Evolutionary conservation across 2,113 vertebrate species (phyloP).

Genomic region (Callocephalon fimbriatum): DNA sequence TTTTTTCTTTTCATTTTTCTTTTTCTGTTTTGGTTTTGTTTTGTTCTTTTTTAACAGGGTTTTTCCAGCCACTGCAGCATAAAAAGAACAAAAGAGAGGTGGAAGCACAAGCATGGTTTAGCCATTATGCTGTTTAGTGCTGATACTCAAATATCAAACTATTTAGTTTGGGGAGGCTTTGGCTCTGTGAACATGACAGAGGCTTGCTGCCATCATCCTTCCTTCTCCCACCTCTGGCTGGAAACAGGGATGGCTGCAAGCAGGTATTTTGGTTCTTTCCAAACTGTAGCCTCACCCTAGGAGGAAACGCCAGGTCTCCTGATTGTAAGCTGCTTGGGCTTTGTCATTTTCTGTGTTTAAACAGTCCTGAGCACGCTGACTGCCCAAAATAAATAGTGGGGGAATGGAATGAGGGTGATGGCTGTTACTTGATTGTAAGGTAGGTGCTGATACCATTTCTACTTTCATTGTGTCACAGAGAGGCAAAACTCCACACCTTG

Average conservation of each 20-base stretch:
- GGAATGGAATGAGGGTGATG: neutral
- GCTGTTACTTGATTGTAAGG: neutral
- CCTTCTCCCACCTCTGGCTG: neutral
- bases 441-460: neutral
- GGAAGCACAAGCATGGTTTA: neutral
- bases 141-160: accelerated
- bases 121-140: neutral
- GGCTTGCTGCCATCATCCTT: too few relatives aligned
- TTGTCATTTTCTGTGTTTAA: neutral
- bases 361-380: neutral
- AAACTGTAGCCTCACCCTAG: neutral
- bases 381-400: neutral
- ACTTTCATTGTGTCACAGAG: accelerated
- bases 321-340: neutral
- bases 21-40: too few relatives aligned
- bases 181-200: neutral
- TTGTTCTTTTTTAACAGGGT: neutral
- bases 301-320: neutral
- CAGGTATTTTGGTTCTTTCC: neutral
- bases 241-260: neutral
- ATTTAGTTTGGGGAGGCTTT: neutral
- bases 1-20: too few relatives aligned
- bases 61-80: neutral
- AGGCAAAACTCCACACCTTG: neutral
- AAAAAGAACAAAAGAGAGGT: neutral